Percentiles rank a stretch among this genome's conserved stretches.
These are phyloP conservation scores for Jaculus jaculus DNA, from an alignment of 2,113 vertebrate genomes.

Conservation along the genomic window DNA sequence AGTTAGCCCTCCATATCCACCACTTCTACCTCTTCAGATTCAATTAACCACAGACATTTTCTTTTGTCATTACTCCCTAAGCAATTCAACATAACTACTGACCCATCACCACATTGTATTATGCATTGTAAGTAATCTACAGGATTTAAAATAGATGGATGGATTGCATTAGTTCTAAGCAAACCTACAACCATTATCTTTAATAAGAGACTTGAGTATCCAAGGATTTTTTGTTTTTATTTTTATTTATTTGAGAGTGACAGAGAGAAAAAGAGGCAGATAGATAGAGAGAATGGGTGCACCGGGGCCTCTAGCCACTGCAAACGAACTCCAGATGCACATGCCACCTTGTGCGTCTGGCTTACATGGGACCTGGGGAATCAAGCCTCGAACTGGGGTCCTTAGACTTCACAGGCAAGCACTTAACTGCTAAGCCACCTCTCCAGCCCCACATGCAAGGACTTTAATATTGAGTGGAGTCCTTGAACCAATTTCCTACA, in stretches of 20 bases:
- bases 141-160: not conserved
- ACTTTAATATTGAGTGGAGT: not conserved
- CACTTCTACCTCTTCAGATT: not conserved
- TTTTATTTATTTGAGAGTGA: too few species aligned
- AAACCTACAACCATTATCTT: not conserved
- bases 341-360: too few species aligned
- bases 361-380: too few species aligned
- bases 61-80: not conserved
- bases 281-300: too few species aligned
- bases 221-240: not conserved
- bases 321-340: too few species aligned
- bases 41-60: not conserved
- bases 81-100: not conserved
- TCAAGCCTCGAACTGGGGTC: too few species aligned
- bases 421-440: too few species aligned
- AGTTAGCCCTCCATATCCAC: not conserved
- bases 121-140: not conserved
- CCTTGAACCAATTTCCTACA: not conserved
- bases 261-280: too few species aligned
- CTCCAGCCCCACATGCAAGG: too few species aligned
- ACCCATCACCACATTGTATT: not conserved
- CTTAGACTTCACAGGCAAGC: too few species aligned
- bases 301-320: too few species aligned
- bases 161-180: not conserved
- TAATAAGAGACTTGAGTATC: not conserved